phyloP scores from a whole-genome alignment of 1,140 invertebrate species.

The Drosophila nebulosa region DNA sequence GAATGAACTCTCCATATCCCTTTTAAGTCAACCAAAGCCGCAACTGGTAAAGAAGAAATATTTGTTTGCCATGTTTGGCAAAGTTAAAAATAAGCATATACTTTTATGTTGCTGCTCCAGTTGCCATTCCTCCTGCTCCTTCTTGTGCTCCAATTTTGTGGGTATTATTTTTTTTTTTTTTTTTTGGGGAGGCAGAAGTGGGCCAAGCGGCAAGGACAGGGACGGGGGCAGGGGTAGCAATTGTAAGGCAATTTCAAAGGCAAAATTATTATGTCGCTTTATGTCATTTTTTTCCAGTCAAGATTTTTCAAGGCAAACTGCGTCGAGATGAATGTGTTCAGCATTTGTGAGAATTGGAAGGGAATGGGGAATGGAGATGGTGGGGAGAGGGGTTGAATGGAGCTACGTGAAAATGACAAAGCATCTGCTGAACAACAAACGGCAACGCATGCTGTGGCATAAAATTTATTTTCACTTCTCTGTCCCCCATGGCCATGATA shows the following conservation, averaged over 20 bases:
- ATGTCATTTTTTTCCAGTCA: conserved; percentile 67
- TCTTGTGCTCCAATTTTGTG: not conserved
- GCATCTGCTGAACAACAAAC: conserved; percentile 66
- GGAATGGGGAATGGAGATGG: not conserved
- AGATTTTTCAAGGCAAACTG: conserved; percentile 39
- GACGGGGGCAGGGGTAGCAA: conserved; percentile 49
- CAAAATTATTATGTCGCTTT: conserved; percentile 78
- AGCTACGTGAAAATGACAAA: conserved; percentile 71
- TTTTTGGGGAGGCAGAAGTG: no score
- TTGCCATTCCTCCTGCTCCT: conserved; percentile 9
- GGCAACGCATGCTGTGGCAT: conserved; percentile 65
- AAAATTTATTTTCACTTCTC: conserved; percentile 67
- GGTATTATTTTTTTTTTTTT: not conserved
- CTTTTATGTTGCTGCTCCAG: not conserved
- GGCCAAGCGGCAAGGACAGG: no score
- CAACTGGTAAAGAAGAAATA: conserved; percentile 24
- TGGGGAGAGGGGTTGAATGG: not conserved
- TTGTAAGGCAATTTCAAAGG: conserved; percentile 77
- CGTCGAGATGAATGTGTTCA: conserved; percentile 51
- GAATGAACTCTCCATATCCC: not conserved
- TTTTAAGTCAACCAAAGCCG: conserved; percentile 18
- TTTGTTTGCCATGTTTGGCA: conserved; percentile 31
- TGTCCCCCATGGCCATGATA: conserved; percentile 51
- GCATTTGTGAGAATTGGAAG: conserved; percentile 10
- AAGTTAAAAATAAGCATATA: conserved; percentile 56